Evolutionary conservation across 2,797 vertebrate genomes (phyloP), one percentile per base, ranked within the genome.

Genomic region (Periophthalmus magnuspinnatus): DNA sequence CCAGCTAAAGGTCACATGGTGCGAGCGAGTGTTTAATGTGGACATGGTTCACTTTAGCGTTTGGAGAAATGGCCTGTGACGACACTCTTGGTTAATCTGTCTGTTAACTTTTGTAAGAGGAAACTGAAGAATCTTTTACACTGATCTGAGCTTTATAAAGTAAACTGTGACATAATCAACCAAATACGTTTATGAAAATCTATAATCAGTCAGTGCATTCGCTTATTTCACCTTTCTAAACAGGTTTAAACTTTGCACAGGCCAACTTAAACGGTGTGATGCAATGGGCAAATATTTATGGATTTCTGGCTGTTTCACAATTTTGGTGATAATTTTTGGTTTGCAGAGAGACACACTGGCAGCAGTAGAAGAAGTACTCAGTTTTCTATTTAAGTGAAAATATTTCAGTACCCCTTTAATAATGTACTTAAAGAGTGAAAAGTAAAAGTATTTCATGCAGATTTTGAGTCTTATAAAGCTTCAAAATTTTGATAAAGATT

Each of bases 1-100:
- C 75, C 70, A 61, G 86, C 86, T 93, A 95, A 96, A 95, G 93
- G 94, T 94, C 95, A 96, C 79, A 87, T 89, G 84, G 84, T 85
- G 85, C 76, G 88, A 85, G 73, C 81, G 88, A 84, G 79, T 16
- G 6, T 88, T 90, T 90, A 88, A 79, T 83, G 68, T 82, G 77
- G 72, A 63, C 72, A 70, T 70, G 24, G 67, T 73, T 71, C 65
- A 58, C 61, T 68, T 10, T 0, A 52, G 41, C 71, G 59, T 61
- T 75, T 65, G 6, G 32, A 41, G 52, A 14, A 48, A 64, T 60
- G 0, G 16, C 16, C 3, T 54, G 1, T 64, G 41, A 16, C 24
- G 10, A 14, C 56, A 3, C 38, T 54, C 66, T 77, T 6, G 68
- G 61, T 69, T 6, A 67, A 22, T 38, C 32, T 68, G 2, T 32